phyloP scores from a whole-genome alignment of 2,113 vertebrate genomes.

The Hippocampus zosterae region DNA sequence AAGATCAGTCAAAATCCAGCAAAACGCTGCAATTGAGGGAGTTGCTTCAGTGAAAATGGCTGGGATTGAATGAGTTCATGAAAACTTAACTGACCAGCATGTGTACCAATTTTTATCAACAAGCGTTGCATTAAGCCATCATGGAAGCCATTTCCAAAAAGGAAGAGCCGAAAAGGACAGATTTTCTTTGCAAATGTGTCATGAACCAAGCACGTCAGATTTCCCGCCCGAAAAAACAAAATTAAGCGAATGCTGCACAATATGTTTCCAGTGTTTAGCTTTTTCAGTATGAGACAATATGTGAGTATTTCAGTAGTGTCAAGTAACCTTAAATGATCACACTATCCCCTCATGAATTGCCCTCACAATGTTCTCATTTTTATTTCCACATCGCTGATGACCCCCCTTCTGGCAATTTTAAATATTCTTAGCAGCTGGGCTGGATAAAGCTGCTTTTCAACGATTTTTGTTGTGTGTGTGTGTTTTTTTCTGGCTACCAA shows the following conservation, averaged over 20 bases:
- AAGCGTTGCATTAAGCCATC: neutral
- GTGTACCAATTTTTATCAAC: too few relatives aligned
- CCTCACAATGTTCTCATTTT: neutral
- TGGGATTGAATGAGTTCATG: too few relatives aligned
- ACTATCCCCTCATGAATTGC: neutral
- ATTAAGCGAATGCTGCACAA: too few relatives aligned
- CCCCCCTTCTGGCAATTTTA: conserved; percentile 17
- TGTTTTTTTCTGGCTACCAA: conserved; percentile 27
- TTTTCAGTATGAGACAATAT: too few relatives aligned
- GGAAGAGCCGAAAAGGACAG: too few relatives aligned
- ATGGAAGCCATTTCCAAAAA: neutral
- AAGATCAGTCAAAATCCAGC: too few relatives aligned
- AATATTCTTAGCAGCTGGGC: conserved; percentile 29
- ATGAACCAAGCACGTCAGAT: too few relatives aligned
- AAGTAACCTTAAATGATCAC: neutral
- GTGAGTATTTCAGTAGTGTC: neutral
- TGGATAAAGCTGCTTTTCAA: conserved; percentile 14
- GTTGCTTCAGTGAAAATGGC: too few relatives aligned
- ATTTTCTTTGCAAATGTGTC: neutral
- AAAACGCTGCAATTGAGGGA: too few relatives aligned
- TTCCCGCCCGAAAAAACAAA: too few relatives aligned
- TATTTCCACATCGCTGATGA: neutral
- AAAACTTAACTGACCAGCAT: too few relatives aligned
- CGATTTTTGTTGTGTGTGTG: neutral
- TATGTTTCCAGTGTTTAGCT: too few relatives aligned